phyloP scores from a whole-genome alignment of 2,113 vertebrate genomes.

The Rhinolophus ferrumequinum region DNA sequence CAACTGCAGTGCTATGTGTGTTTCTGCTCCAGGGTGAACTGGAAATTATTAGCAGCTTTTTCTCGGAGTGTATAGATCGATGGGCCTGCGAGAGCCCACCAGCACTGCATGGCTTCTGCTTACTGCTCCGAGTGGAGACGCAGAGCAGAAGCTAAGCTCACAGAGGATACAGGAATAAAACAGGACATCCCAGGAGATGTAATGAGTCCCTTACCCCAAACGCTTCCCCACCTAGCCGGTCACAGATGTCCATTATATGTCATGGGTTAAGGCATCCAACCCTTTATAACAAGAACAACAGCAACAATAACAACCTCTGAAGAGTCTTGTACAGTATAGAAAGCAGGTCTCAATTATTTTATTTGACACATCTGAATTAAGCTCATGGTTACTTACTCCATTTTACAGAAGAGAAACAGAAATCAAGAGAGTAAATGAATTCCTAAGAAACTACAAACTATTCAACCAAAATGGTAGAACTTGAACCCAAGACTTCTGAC shows the following conservation, averaged over 20 bases:
- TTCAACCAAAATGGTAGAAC: background rate
- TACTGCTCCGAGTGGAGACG: background rate
- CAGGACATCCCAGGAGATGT: too few relatives aligned
- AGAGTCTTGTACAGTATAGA: background rate
- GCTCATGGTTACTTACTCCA: background rate
- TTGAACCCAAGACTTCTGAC: background rate
- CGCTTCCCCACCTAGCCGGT: too few relatives aligned
- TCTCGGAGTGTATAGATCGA: background rate
- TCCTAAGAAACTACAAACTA: background rate
- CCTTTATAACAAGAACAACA: background rate
- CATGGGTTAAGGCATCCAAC: background rate
- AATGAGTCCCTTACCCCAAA: background rate
- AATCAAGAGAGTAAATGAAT: background rate
- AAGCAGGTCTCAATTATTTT: background rate
- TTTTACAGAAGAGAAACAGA: background rate
- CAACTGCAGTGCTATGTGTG: background rate
- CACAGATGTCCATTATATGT: background rate
- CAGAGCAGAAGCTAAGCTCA: background rate
- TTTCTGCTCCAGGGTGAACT: background rate
- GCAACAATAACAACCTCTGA: background rate
- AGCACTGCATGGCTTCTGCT: background rate
- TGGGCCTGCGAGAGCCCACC: background rate
- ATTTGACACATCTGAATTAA: background rate
- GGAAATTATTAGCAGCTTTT: constrained; percentile 35
- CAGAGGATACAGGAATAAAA: background rate